Percentiles rank a stretch among this genome's conserved stretches.
These are phyloP conservation scores for Chymomyza amoena DNA, from an alignment of 2,888 invertebrate genomes.

Conservation along the genomic window DNA sequence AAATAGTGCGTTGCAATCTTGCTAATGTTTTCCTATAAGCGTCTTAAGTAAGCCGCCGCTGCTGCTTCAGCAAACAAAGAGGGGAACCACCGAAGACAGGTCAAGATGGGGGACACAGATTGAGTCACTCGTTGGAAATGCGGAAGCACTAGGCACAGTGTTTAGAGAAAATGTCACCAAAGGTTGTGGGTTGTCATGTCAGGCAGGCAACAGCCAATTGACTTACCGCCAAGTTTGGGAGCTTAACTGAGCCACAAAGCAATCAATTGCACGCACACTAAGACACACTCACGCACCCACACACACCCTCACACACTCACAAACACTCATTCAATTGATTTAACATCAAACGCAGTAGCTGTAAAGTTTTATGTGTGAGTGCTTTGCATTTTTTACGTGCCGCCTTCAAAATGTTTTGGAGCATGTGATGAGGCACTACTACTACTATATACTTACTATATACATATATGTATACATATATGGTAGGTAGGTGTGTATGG, in stretches of 20 bases:
- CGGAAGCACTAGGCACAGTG: constrained; percentile 48
- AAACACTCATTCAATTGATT: constrained; percentile 54
- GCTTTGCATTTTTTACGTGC: constrained; percentile 65
- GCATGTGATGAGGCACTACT: constrained; percentile 60
- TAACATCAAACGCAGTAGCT: constrained; percentile 57
- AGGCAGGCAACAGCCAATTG: constrained; percentile 39
- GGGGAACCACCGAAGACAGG: neutral
- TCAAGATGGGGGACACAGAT: neutral
- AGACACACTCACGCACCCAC: neutral
- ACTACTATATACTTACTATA: too few relatives aligned
- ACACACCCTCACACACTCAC: constrained; percentile 2
- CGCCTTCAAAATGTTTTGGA: constrained; percentile 56
- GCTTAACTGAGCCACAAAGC: constrained; percentile 1
- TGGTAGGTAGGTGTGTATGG: neutral
- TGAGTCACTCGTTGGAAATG: constrained; percentile 30
- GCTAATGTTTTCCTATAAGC: constrained; percentile 63
- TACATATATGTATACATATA: too few relatives aligned
- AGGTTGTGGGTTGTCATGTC: constrained; percentile 8
- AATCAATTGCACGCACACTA: constrained; percentile 3
- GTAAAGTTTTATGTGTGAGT: constrained; percentile 14
- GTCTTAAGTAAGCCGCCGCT: constrained; percentile 52
- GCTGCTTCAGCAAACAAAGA: constrained; percentile 39
- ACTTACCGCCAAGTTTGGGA: constrained; percentile 26
- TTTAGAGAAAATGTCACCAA: constrained; percentile 2
- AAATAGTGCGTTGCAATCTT: constrained; percentile 55